A percentile compares a stretch with the other conserved stretches of the same genome.
These are phyloP conservation scores for Noctua comes DNA, from an alignment of 2,888 invertebrate species.

Conservation along the genomic window DNA sequence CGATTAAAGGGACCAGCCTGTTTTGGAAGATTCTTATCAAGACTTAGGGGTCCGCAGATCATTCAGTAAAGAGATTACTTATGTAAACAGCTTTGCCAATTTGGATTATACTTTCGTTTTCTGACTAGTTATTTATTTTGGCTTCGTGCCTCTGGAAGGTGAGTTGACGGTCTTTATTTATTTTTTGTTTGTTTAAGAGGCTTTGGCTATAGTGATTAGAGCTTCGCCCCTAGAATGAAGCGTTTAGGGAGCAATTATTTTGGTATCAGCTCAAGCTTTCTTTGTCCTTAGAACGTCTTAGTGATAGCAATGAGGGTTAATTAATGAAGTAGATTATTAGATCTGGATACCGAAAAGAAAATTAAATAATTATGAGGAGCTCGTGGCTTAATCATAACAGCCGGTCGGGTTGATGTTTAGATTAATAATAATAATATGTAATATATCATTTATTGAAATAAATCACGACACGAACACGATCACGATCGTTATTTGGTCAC, in stretches of 20 bases:
- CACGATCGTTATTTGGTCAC: too few relatives aligned
- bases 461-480: too few relatives aligned
- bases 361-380: background rate
- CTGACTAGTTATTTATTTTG: slow-evolving; percentile 56
- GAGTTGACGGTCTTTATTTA: slow-evolving; percentile 33
- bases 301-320: background rate
- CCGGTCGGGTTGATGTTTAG: too few relatives aligned
- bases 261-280: background rate
- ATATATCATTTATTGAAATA: too few relatives aligned
- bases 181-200: slow-evolving; percentile 34
- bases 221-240: background rate
- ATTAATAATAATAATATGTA: too few relatives aligned
- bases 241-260: slow-evolving; percentile 28
- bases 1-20: slow-evolving; percentile 52
- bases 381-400: too few relatives aligned
- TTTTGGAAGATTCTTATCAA: slow-evolving; percentile 58
- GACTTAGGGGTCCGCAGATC: slow-evolving; percentile 49
- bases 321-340: slow-evolving; percentile 4
- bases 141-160: slow-evolving; percentile 42
- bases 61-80: slow-evolving; percentile 63
- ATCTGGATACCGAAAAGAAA: background rate
- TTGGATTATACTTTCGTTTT: slow-evolving; percentile 63
- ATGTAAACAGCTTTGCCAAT: slow-evolving; percentile 64
- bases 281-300: background rate
- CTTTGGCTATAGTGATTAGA: background rate